These are phyloP conservation scores for Xenopus laevis DNA, from an alignment of 2,113 vertebrate genomes.

Conservation along the genomic window DNA sequence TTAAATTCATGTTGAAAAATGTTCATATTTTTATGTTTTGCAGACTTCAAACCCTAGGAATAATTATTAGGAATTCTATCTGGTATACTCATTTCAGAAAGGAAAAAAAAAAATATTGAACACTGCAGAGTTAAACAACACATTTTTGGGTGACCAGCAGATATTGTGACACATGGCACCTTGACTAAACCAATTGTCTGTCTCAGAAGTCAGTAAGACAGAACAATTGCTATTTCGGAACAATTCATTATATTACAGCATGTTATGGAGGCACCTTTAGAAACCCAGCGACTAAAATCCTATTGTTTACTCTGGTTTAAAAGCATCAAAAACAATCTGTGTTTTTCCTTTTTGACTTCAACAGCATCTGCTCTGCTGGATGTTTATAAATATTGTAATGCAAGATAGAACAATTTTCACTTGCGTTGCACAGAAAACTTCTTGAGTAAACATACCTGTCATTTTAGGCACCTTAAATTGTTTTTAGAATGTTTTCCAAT, in stretches of 20 bases:
- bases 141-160: no score
- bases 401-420: conserved; percentile 2
- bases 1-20: no score
- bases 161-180: no score
- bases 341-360: conserved; percentile 14
- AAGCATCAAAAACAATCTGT: conserved; percentile 35
- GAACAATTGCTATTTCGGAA: background rate
- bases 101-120: no score
- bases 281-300: conserved; percentile 7
- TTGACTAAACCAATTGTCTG: background rate
- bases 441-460: conserved; percentile 1
- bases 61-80: no score
- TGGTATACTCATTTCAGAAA: no score
- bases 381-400: conserved; percentile 38
- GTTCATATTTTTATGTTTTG: no score
- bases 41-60: no score
- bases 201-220: background rate
- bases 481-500: background rate
- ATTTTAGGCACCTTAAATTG: background rate
- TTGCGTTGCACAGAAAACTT: background rate
- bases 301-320: conserved; percentile 32
- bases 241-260: conserved; percentile 14
- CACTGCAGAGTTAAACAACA: no score
- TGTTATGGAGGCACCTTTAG: conserved; percentile 2
- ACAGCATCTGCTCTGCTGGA: conserved; percentile 33